These are phyloP conservation scores for Drosophila colorata DNA, from an alignment of 2,888 invertebrate species.

Conservation along the genomic window DNA sequence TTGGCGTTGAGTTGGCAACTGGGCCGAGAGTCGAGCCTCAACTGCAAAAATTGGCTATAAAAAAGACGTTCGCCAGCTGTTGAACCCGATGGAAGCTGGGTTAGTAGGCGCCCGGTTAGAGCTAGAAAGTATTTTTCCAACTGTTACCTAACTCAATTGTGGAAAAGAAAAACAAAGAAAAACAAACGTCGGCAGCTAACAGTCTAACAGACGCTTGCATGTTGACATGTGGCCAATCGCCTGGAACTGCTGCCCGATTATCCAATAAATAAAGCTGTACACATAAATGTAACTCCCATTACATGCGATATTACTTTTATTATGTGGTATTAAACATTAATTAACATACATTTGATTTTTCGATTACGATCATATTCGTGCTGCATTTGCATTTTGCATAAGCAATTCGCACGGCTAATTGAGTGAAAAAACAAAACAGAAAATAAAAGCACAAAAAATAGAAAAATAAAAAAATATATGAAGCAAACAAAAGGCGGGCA, in stretches of 20 bases:
- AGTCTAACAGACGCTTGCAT: slow-evolving; percentile 6
- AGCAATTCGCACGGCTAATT: slow-evolving; percentile 37
- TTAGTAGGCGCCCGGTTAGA: slow-evolving; percentile 15
- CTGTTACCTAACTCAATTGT: slow-evolving; percentile 20
- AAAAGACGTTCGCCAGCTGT: slow-evolving; percentile 5
- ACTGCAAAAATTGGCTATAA: slow-evolving; percentile 2
- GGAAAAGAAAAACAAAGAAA: not conserved
- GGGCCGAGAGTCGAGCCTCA: slow-evolving; percentile 21
- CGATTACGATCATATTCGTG: not conserved
- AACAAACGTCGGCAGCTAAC: slow-evolving; percentile 11
- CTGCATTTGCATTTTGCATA: slow-evolving; percentile 20
- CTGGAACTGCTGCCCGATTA: slow-evolving; percentile 33
- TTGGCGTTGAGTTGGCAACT: slow-evolving; percentile 64
- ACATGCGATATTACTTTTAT: slow-evolving; percentile 17
- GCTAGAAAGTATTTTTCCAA: slow-evolving; percentile 6
- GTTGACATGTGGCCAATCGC: slow-evolving; percentile 37
- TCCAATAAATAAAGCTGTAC: slow-evolving; percentile 34
- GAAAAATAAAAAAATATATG: not conserved
- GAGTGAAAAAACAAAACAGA: no score
- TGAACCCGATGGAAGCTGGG: slow-evolving; percentile 16
- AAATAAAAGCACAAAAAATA: no score
- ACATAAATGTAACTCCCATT: slow-evolving; percentile 20
- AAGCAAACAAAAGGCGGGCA: slow-evolving; percentile 21
- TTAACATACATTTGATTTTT: slow-evolving; percentile 21
- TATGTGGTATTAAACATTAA: slow-evolving; percentile 25